Evolutionary conservation across 2,113 vertebrate species (phyloP).

Genomic region (Apteryx owenii): DNA sequence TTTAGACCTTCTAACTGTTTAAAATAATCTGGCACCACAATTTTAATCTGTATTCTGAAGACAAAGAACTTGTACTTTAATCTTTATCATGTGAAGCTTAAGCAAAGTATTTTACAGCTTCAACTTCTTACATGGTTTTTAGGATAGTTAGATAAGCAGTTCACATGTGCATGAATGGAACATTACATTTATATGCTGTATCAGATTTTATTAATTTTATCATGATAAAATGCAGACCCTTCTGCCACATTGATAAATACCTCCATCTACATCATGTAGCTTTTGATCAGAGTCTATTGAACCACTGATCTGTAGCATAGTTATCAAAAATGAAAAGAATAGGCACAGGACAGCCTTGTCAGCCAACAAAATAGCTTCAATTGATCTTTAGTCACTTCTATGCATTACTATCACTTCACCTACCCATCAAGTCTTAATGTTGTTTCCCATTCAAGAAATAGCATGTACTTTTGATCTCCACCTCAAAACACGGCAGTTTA

Average conservation of each 20-base stretch:
- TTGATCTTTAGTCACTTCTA: background rate
- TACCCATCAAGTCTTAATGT: background rate
- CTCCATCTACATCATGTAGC: background rate
- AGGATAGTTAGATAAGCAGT: background rate
- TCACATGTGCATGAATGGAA: background rate
- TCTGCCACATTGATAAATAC: background rate
- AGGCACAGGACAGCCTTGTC: background rate
- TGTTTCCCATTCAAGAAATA: background rate
- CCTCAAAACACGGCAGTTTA: background rate
- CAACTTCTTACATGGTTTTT: background rate
- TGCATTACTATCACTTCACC: background rate
- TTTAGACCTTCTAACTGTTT: background rate
- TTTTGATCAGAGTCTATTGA: background rate
- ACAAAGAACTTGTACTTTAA: no score
- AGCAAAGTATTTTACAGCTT: background rate
- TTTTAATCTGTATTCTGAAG: background rate
- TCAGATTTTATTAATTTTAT: background rate
- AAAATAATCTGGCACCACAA: background rate
- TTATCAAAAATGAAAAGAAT: background rate
- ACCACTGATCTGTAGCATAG: background rate
- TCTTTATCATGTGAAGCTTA: no score
- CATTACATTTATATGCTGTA: background rate
- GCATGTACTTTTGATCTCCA: background rate
- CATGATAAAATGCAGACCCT: background rate
- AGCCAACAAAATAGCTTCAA: background rate